Conservation (phyloP, 2,888 invertebrate species). For the Leptarthrus brevirostris region DNA sequence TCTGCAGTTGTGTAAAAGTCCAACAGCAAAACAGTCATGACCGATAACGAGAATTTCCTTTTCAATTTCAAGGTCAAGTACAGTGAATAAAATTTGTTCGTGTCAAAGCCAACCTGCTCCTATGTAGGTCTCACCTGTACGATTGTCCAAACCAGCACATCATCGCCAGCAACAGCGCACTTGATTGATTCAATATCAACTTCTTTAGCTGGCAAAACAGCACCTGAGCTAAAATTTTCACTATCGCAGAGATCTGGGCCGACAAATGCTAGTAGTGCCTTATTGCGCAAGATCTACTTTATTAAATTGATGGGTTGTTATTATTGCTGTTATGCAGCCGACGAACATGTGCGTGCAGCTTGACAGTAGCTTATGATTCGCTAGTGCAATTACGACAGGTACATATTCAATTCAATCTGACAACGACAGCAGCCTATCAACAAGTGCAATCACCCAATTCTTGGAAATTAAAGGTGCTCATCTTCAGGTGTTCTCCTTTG, state of each 20-base stretch:
- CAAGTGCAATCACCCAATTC: slow-evolving; percentile 9
- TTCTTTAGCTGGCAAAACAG: not conserved
- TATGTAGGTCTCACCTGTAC: slow-evolving; percentile 17
- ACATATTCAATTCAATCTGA: not conserved
- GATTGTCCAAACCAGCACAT: not conserved
- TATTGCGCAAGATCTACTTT: slow-evolving; percentile 20
- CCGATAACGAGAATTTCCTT: not conserved
- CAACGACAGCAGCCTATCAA: not conserved
- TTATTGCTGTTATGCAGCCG: slow-evolving; percentile 1
- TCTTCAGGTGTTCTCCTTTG: slow-evolving; percentile 3
- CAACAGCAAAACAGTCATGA: not conserved
- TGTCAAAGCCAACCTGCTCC: slow-evolving; percentile 23
- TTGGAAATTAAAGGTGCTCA: slow-evolving; percentile 4
- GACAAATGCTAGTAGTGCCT: slow-evolving; percentile 8
- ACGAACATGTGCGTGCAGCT: slow-evolving; percentile 5
- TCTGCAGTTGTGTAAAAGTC: not conserved
- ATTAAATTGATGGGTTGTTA: slow-evolving; percentile 32
- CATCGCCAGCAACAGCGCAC: not conserved
- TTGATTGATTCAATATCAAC: slow-evolving; percentile 15
- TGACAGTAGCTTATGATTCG: slow-evolving; percentile 12
- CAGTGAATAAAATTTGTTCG: slow-evolving; percentile 22
- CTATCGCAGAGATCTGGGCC: slow-evolving; percentile 29
- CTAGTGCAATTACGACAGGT: slow-evolving; percentile 5
- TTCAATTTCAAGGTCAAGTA: slow-evolving; percentile 34
- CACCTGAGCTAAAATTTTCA: slow-evolving; percentile 14